Conservation (phyloP, 2,113 vertebrate genomes). For the Coracopsis vasa region DNA sequence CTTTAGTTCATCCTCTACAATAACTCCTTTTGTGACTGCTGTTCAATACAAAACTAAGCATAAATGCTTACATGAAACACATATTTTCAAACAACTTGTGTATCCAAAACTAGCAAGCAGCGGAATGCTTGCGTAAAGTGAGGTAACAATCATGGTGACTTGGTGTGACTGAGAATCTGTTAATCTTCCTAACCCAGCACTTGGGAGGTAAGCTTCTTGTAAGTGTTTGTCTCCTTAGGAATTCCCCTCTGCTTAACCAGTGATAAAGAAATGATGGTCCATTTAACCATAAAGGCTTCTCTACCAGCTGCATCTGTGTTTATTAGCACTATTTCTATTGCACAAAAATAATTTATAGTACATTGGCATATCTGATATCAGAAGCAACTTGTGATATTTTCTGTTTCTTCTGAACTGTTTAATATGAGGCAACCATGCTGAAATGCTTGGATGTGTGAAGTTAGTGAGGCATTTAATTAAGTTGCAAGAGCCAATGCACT, state of each 20-base stretch:
- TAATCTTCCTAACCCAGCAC: conserved; percentile 18
- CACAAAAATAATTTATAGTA: neutral
- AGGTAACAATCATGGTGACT: neutral
- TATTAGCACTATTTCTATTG: neutral
- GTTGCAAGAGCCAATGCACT: neutral
- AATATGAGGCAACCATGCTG: neutral
- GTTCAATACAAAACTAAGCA: neutral
- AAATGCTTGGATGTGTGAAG: conserved; percentile 15
- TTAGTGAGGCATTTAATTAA: conserved; percentile 38
- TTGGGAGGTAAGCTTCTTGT: conserved; percentile 25
- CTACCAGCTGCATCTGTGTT: conserved; percentile 28
- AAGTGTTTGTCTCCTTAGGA: conserved; percentile 32
- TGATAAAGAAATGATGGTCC: neutral
- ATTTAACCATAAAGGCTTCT: conserved; percentile 28
- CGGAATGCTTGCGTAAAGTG: neutral
- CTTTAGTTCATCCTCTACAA: neutral
- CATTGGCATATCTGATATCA: neutral
- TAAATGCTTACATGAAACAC: neutral
- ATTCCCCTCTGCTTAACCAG: conserved; percentile 29
- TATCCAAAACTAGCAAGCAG: neutral
- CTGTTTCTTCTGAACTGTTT: neutral
- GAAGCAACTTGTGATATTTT: neutral
- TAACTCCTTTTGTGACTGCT: neutral
- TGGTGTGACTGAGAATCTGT: neutral
- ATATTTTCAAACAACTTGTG: too few species aligned